These are phyloP conservation scores for Prosapia bicincta DNA, from an alignment of 2,888 invertebrate species.

Conservation along the genomic window DNA sequence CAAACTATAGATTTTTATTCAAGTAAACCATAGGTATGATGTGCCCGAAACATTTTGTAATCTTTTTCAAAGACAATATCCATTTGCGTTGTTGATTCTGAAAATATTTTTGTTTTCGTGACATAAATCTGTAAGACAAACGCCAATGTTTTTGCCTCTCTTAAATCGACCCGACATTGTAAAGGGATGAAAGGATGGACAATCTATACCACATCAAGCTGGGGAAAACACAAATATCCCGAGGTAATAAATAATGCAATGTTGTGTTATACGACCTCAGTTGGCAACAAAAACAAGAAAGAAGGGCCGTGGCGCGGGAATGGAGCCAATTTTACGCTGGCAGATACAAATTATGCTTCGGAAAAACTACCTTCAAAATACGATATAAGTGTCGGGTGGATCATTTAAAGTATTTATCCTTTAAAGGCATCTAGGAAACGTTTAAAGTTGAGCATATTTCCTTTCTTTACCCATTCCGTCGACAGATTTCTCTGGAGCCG, in stretches of 20 bases:
- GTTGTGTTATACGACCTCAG: background rate
- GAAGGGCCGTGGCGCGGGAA: background rate
- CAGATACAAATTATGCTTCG: background rate
- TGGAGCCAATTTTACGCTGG: background rate
- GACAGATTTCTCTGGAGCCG: background rate
- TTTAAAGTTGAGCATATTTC: background rate
- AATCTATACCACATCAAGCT: background rate
- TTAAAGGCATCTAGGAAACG: background rate
- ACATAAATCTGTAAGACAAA: too few relatives aligned
- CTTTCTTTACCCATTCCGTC: background rate
- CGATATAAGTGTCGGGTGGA: background rate
- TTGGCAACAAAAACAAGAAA: background rate
- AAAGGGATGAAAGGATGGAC: background rate
- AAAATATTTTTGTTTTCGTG: too few relatives aligned
- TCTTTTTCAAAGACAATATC: too few relatives aligned
- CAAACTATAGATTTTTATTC: too few relatives aligned
- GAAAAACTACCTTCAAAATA: background rate
- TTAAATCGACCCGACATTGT: too few relatives aligned
- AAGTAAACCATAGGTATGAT: too few relatives aligned
- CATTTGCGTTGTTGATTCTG: too few relatives aligned
- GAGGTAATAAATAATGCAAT: background rate
- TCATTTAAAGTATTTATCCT: background rate
- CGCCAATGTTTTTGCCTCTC: too few relatives aligned
- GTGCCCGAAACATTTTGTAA: too few relatives aligned
- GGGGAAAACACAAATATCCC: background rate